These are phyloP conservation scores for Chamaetylas fuelleborni DNA, from an alignment of 2,113 vertebrate species.

Conservation along the genomic window DNA sequence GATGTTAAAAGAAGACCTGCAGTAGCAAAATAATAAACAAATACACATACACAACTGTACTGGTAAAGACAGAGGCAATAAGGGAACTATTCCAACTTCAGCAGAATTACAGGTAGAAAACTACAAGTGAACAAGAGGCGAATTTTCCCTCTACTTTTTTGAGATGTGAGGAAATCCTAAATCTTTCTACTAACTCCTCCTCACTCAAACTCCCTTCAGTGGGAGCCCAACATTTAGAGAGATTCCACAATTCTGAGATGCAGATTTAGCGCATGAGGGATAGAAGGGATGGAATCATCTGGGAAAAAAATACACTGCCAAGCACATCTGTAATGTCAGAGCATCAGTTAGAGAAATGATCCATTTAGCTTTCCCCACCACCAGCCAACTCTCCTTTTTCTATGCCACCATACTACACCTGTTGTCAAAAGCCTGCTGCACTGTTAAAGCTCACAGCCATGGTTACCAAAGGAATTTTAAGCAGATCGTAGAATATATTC, in stretches of 20 bases:
- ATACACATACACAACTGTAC: neutral
- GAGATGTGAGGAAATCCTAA: neutral
- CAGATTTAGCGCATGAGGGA: neutral
- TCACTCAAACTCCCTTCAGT: neutral
- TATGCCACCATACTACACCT: neutral
- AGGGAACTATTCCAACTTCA: neutral
- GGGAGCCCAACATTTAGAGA: neutral
- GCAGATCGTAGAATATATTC: neutral
- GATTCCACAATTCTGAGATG: neutral
- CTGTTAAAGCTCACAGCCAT: neutral
- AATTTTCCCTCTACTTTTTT: neutral
- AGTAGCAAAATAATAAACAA: neutral
- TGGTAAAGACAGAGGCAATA: neutral
- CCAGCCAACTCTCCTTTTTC: neutral
- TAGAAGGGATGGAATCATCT: neutral
- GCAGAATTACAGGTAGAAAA: neutral
- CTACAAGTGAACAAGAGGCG: neutral
- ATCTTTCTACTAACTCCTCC: neutral
- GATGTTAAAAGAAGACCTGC: neutral
- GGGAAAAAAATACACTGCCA: neutral
- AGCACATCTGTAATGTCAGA: neutral
- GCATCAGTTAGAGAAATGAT: neutral
- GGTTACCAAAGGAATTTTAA: neutral
- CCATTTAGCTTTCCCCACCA: neutral
- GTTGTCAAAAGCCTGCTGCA: neutral